Conservation (phyloP, 2,888 invertebrate species). For the Thecocarcelia acutangulata region DNA sequence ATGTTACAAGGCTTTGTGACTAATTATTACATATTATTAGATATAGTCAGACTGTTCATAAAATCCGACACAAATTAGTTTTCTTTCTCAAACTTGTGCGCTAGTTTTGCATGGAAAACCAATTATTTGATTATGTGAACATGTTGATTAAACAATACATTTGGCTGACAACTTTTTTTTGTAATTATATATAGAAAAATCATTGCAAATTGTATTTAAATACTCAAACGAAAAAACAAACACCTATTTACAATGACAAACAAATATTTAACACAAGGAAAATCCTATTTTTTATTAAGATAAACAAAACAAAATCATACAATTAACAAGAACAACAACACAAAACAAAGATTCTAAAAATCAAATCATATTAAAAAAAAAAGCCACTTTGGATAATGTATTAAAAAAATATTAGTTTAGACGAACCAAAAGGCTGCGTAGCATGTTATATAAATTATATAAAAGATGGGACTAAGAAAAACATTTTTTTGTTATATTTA, state of each 20-base stretch:
- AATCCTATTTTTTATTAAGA: slow-evolving; percentile 53
- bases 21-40: too few species aligned
- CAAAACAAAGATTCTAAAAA: slow-evolving; percentile 42
- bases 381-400: slow-evolving; percentile 47
- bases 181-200: slow-evolving; percentile 6
- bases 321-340: slow-evolving; percentile 27
- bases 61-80: too few species aligned
- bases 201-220: slow-evolving; percentile 32
- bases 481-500: slow-evolving; percentile 46
- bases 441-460: slow-evolving; percentile 40
- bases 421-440: slow-evolving; percentile 54
- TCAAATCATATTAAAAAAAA: slow-evolving; percentile 36
- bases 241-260: slow-evolving; percentile 70
- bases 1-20: too few species aligned
- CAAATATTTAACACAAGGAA: slow-evolving; percentile 42
- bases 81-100: too few species aligned
- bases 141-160: neutral
- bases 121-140: too few species aligned
- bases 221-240: slow-evolving; percentile 69
- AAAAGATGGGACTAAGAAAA: slow-evolving; percentile 58
- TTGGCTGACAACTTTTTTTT: neutral
- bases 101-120: too few species aligned
- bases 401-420: slow-evolving; percentile 44
- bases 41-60: too few species aligned
- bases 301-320: slow-evolving; percentile 18